Evolutionary conservation across 2,113 vertebrate genomes (phyloP).

Genomic region (Asarcornis scutulata): DNA sequence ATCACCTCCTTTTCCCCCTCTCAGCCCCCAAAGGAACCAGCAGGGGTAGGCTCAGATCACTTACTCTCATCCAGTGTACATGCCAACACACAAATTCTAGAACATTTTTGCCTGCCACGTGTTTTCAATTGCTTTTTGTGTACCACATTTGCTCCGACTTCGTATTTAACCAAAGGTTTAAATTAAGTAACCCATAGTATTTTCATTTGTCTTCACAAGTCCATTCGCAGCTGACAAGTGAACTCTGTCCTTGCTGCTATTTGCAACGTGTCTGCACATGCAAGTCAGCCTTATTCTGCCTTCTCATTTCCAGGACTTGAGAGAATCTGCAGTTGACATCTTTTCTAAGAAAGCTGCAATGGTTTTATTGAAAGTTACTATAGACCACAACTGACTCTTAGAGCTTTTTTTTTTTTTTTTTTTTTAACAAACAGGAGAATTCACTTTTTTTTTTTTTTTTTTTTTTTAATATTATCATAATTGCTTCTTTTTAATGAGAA

Average conservation of each 20-base stretch:
- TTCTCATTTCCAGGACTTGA: background rate
- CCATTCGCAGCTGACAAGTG: background rate
- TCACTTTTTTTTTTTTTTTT: background rate
- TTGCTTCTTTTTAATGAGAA: background rate
- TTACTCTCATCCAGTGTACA: background rate
- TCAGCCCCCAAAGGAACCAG: background rate
- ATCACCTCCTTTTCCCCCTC: background rate
- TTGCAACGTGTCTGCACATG: constrained; percentile 19
- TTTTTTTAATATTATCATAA: background rate
- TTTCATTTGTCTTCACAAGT: constrained; percentile 9
- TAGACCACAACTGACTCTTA: background rate
- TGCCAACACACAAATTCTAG: background rate
- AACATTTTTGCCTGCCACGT: background rate
- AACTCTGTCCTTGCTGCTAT: constrained; percentile 25
- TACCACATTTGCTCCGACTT: background rate
- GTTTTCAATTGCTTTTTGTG: constrained; percentile 28
- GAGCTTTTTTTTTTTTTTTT: background rate
- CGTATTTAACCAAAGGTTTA: constrained; percentile 24
- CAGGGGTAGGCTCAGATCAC: background rate
- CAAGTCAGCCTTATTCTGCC: background rate
- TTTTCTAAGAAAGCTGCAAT: background rate
- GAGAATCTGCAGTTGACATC: background rate
- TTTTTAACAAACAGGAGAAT: accelerated
- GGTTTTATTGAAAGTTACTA: background rate
- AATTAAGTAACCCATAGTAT: constrained; percentile 31